phyloP scores from a whole-genome alignment of 1,140 invertebrate species.

The Drosophila baimaii region DNA sequence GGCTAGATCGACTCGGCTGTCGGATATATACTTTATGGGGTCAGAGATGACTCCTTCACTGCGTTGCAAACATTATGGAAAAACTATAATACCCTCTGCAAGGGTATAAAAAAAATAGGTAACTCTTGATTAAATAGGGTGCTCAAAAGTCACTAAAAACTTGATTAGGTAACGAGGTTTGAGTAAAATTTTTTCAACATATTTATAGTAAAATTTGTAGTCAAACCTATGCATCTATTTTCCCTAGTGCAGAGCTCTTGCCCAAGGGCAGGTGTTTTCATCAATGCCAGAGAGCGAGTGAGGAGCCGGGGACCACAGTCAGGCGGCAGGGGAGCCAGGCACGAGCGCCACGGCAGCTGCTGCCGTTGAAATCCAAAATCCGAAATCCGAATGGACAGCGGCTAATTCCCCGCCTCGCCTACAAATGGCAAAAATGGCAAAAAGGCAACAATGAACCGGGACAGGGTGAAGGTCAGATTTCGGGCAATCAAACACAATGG shows the following conservation, averaged over 20 bases:
- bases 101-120: too few relatives aligned
- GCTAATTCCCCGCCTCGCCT: slow-evolving; percentile 61
- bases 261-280: slow-evolving; percentile 25
- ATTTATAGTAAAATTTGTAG: too few relatives aligned
- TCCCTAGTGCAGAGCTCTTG: neutral
- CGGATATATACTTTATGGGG: too few relatives aligned
- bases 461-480: slow-evolving; percentile 74
- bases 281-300: slow-evolving; percentile 10
- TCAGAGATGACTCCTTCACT: too few relatives aligned
- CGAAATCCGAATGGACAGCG: slow-evolving; percentile 28
- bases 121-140: too few relatives aligned
- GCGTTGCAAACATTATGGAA: too few relatives aligned
- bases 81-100: too few relatives aligned
- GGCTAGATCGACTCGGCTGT: too few relatives aligned
- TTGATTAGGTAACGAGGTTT: too few relatives aligned
- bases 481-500: slow-evolving; percentile 61
- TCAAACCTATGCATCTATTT: too few relatives aligned
- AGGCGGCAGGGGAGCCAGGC: neutral
- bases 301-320: neutral
- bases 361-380: slow-evolving; percentile 28
- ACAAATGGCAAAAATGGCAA: slow-evolving; percentile 20
- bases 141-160: too few relatives aligned
- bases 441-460: slow-evolving; percentile 63
- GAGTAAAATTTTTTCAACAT: too few relatives aligned
- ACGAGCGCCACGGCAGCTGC: slow-evolving; percentile 47